Evolutionary conservation across 2,113 vertebrate genomes (phyloP), one percentile per base, ranked within the genome.

Genomic region (Anser brachyrhynchus): DNA sequence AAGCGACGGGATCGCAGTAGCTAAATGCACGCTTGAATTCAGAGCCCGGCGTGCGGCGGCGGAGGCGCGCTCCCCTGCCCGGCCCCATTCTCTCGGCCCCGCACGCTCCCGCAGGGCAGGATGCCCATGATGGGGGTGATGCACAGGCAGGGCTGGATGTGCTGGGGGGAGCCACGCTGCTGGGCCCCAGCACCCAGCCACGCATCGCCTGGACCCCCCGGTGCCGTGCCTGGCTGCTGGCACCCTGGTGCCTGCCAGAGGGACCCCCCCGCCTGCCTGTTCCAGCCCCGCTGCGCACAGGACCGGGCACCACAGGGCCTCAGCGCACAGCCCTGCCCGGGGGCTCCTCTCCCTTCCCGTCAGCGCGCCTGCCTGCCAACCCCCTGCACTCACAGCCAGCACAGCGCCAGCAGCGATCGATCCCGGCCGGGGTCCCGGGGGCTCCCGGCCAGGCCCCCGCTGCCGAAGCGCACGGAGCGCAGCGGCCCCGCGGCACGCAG

Each of bases 61-160:
- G 35, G 72, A 19, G 1, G 39, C 1, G 2, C 55, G 71, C 52
- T 67, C 72, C 76, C 35, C 7, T 52, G 23, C 0, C 54, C 3
- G 1, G 77, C 46, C 58, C 43, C 5, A 1, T 35, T 57, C n/a
- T 51, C 61, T 29, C 37, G 3, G 29, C 0, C 13, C 65, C 66
- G 51, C 8, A 3, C 11, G 1, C 37, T 64, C 62, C 62, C 28
- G 28, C 64, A 33, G 29, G 64, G 64, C 41, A 66, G 62, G 39
- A 52, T 25, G 51, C 51, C 51, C 23, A 1, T 1, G 6, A 21
- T 0, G 7, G 5, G 0, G 11, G 59, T 0, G 0, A 62, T 0
- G 2, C 96, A 90, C 14, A 37, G 72, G 89, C 37, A 2, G 67
- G 78, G 62, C 23, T 4, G 3, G 85, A 44, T 3, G 9, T 0